Evolutionary conservation across 1,140 invertebrate genomes (phyloP), one percentile per base, ranked within the genome.

Genomic region (Drosophila nebulosa): DNA sequence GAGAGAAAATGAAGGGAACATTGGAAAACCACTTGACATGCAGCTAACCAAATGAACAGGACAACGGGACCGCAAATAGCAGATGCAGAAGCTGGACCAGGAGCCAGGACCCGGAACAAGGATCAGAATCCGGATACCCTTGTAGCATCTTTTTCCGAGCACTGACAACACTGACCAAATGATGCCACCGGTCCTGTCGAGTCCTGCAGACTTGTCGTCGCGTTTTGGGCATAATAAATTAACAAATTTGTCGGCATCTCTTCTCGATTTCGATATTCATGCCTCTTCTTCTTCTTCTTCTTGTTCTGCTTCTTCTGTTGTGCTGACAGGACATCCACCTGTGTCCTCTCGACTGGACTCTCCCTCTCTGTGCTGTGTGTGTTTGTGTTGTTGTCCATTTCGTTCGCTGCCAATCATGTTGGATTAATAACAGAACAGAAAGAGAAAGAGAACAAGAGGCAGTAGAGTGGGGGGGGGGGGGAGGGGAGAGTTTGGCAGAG

Each of bases 161-260:
- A 30, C 2, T 30, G 27, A 30, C 27, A 30, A 30, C 27, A 30
- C 27, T 77, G 66, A 69, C 69, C 78, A 79, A 84, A 79, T 84
- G 79, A 79, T 64, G 79, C 64, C 64, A 56, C 9, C 1, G 12
- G 30, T n/a, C n/a, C n/a, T 32, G 10, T 10, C 9, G 10, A 3
- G 9, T 32, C 30, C 10, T 3, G 12, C 50, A 22, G 16, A 39
- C n/a, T n/a, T n/a, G 10, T 39, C 27, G 10, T 36, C 56, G 56
- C 73, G 74, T 74, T 78, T 63, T 71, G 74, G 74, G 83, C 78
- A 79, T 88, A 88, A 88, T 88, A 88, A 88, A 88, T 88, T 88
- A 88, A 88, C 83, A 88, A 88, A 88, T 88, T 88, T 88, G 83
- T 79, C 83, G 79, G 67, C 74, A 56, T 74, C 76, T 75, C 74